phyloP scores from a whole-genome alignment of 2,113 vertebrate genomes.

The Charadrius vociferus region DNA sequence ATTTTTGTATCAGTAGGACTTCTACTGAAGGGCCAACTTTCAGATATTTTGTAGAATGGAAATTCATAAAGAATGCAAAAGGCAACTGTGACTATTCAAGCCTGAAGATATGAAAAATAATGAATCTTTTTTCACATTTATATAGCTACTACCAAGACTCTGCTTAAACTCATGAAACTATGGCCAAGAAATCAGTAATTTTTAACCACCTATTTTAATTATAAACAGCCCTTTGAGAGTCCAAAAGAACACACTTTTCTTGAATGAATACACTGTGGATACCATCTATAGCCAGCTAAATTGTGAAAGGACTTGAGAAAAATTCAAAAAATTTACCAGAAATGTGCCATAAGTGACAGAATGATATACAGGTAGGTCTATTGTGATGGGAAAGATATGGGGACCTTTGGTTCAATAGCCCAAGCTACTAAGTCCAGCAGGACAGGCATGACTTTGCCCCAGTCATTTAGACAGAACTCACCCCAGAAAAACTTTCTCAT shows the following conservation, averaged over 20 bases:
- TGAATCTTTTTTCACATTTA: background rate
- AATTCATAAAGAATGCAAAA: background rate
- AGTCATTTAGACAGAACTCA: constrained; percentile 45
- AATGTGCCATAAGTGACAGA: background rate
- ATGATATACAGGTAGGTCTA: background rate
- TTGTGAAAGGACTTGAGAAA: background rate
- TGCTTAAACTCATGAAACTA: background rate
- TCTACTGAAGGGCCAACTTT: background rate
- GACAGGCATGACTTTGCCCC: background rate
- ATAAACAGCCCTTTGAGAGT: background rate
- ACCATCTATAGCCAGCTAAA: background rate
- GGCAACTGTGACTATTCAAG: background rate
- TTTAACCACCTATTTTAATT: background rate
- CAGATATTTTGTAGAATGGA: background rate
- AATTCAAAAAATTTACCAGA: background rate
- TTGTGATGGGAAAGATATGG: background rate
- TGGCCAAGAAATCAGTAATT: background rate
- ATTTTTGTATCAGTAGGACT: background rate
- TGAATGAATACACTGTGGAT: background rate
- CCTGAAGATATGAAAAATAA: background rate
- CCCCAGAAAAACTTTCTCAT: constrained; percentile 91
- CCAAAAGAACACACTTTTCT: background rate
- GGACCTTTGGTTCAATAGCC: background rate
- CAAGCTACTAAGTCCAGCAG: background rate
- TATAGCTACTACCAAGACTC: background rate